Evolutionary conservation across 2,113 vertebrate species (phyloP), one percentile per base, ranked within the genome.

Genomic region (Barnardius zonarius): DNA sequence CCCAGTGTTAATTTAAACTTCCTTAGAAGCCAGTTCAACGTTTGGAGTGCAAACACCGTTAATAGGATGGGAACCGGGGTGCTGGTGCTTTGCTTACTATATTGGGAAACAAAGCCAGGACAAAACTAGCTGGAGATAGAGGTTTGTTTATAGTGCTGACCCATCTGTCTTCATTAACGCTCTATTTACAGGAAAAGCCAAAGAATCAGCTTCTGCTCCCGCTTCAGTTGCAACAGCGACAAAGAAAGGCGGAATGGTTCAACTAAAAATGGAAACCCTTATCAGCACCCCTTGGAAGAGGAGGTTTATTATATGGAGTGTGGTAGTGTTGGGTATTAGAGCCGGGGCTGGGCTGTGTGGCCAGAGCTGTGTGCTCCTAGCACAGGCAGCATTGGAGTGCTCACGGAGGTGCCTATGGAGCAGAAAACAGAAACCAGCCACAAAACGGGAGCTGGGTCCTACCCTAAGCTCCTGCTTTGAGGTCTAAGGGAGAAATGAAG

Each of bases 1-100:
- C 92, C 94, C 95, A 70, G 91, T 94, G 96, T 91, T 97, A 98
- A 95, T 97, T 98, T 98, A 97, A 98, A 98, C 98, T 98, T 98
- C 97, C 98, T 98, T 97, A 97, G 86, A 94, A 96, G 91, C 88
- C 96, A 76, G 97, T 96, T 96, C 97, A 85, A 95, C 88, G 80
- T 95, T 96, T 97, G 97, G 96, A 97, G 96, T 95, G 95, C 81
- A 92, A 91, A 83, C 94, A 55, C 93, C 77, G 97, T 95, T 98
- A 97, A 95, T 95, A 94, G 95, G 95, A 96, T 97, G 96, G 96
- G 96, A 98, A 97, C 95, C 1, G 10, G 87, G 92, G 93, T 52
- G 92, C 69, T 88, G 70, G 33, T 66, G 85, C 62, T 90, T 96
- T 96, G 93, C 98, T 98, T 97, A 67, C 98, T 98, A 98, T 97